Conservation (phyloP, 2,113 vertebrate species). For the Haemorhous mexicanus region DNA sequence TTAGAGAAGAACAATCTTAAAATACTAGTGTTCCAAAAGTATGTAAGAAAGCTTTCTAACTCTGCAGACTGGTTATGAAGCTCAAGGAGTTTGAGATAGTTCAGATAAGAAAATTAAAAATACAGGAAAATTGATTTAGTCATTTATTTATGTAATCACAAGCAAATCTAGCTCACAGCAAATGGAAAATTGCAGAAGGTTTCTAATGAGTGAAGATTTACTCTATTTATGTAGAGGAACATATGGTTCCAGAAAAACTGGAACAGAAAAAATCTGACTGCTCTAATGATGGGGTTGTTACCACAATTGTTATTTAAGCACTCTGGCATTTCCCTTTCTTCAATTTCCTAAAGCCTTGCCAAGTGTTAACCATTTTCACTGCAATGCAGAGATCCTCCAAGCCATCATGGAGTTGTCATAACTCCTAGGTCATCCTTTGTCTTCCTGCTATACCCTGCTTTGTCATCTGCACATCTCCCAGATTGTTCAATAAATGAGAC, state of each 20-base stretch:
- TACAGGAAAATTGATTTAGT: not conserved
- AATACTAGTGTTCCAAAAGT: not conserved
- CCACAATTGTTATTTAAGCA: not conserved
- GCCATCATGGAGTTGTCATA: not conserved
- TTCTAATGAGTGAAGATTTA: not conserved
- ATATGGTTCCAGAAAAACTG: not conserved
- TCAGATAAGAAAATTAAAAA: not conserved
- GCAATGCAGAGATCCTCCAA: not conserved
- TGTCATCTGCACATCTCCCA: not conserved
- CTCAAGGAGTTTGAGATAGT: not conserved
- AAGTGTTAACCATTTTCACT: not conserved
- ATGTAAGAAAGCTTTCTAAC: not conserved
- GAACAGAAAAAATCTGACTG: not conserved
- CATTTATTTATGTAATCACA: not conserved
- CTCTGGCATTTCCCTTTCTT: not conserved
- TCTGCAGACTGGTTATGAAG: not conserved
- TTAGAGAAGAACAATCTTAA: not conserved
- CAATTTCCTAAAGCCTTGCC: not conserved
- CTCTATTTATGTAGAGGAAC: not conserved
- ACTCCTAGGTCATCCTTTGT: not conserved
- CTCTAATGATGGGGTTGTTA: not conserved
- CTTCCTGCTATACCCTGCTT: not conserved
- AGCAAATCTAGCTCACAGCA: not conserved
- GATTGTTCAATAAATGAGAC: not conserved
- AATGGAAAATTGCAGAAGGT: not conserved